phyloP scores from a whole-genome alignment of 1,140 invertebrate genomes.

The Heliothis subflexa region DNA sequence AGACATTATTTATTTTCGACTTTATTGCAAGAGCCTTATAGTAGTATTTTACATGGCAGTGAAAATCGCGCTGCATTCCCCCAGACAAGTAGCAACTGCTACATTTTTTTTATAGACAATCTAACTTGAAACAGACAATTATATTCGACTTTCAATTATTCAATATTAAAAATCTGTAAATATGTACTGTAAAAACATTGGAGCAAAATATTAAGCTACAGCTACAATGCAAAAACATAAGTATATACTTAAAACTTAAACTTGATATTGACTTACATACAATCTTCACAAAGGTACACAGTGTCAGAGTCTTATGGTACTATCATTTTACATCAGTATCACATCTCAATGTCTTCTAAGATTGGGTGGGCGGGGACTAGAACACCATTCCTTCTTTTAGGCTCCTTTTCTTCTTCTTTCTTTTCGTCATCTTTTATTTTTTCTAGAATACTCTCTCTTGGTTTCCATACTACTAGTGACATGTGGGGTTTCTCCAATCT shows the following conservation, averaged over 20 bases:
- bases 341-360: conserved; percentile 77
- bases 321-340: conserved; percentile 48
- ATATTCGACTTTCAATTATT: background rate
- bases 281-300: conserved; percentile 39
- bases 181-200: background rate
- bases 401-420: conserved; percentile 59
- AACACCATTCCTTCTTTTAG: conserved; percentile 70
- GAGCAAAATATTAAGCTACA: background rate
- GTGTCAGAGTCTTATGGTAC: conserved; percentile 31
- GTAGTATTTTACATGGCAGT: no score
- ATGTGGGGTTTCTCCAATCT: conserved; percentile 90
- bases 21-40: no score
- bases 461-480: conserved; percentile 92
- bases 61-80: no score
- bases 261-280: conserved; percentile 39
- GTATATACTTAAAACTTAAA: conserved; percentile 28
- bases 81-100: no score
- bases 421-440: conserved; percentile 74
- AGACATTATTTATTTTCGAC: no score
- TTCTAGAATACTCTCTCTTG: conserved; percentile 87
- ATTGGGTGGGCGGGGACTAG: conserved; percentile 64
- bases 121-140: background rate
- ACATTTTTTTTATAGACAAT: no score
- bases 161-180: background rate
- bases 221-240: background rate